phyloP scores from a whole-genome alignment of 2,113 vertebrate species.

The Okapia johnstoni region DNA sequence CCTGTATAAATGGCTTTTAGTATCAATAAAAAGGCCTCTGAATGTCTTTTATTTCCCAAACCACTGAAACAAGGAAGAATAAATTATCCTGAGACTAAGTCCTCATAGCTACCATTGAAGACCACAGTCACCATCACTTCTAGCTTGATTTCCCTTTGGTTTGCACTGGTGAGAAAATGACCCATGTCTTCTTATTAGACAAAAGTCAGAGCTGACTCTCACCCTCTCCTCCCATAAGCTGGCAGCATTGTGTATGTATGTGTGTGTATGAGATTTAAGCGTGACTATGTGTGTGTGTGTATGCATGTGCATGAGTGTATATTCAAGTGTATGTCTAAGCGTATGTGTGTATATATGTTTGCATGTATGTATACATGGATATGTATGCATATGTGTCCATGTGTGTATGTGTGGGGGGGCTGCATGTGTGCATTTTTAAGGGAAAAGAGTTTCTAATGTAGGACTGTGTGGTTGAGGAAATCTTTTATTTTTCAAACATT shows the following conservation, averaged over 20 bases:
- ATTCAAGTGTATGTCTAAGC: not conserved
- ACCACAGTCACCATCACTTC: not conserved
- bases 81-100: not conserved
- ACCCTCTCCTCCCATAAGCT: not conserved
- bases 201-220: slow-evolving; percentile 61
- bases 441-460: not conserved
- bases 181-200: slow-evolving; percentile 54
- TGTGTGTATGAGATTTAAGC: not conserved
- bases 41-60: not conserved
- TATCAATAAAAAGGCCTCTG: not conserved
- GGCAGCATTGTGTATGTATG: not conserved
- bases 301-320: not conserved
- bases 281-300: not conserved
- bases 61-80: not conserved
- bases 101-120: not conserved
- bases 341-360: not conserved
- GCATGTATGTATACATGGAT: not conserved
- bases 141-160: slow-evolving; percentile 35
- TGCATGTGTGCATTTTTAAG: not conserved
- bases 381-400: not conserved
- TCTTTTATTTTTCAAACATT: not conserved
- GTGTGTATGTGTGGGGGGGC: not conserved
- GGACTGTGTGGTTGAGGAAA: not conserved
- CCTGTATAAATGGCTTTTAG: not conserved
- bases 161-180: not conserved